Percentiles rank a stretch among this genome's conserved stretches.
Conservation (phyloP, 1,140 invertebrate species). For the Drosophila yakuba region DNA sequence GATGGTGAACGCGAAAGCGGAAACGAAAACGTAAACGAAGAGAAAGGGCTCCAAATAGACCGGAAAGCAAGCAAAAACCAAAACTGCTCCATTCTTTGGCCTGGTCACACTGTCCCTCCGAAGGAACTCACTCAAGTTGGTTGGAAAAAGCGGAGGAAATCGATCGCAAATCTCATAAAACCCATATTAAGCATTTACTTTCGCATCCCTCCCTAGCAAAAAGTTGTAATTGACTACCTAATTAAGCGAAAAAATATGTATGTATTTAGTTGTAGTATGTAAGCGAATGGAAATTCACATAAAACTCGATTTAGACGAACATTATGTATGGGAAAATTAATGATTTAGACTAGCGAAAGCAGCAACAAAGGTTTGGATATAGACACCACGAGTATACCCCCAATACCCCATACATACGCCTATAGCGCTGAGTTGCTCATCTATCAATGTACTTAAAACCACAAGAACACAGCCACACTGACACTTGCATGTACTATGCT, state of each 20-base stretch:
- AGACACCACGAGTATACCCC: constrained; percentile 45
- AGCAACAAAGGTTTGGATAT: constrained; percentile 67
- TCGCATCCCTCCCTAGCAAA: constrained; percentile 32
- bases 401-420: constrained; percentile 35
- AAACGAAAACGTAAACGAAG: constrained; percentile 29
- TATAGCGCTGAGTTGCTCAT: constrained; percentile 75
- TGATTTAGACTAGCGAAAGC: constrained; percentile 69
- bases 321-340: constrained; percentile 61
- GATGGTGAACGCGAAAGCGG: constrained; percentile 36
- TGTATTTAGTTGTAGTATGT: constrained; percentile 77
- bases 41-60: constrained; percentile 92
- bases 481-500: constrained; percentile 59
- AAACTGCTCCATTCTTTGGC: constrained; percentile 61
- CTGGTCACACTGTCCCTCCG: constrained; percentile 87
- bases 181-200: constrained; percentile 3
- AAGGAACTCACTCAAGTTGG: constrained; percentile 61
- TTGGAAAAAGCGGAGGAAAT: constrained; percentile 6
- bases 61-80: constrained; percentile 76
- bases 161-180: constrained; percentile 51
- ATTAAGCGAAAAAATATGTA: constrained; percentile 64
- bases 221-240: constrained; percentile 63
- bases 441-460: constrained; percentile 67
- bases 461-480: constrained; percentile 42
- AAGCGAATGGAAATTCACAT: constrained; percentile 44
- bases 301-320: constrained; percentile 51